These are phyloP conservation scores for Frankliniella intonsa DNA, from an alignment of 2,888 invertebrate species.

Conservation along the genomic window DNA sequence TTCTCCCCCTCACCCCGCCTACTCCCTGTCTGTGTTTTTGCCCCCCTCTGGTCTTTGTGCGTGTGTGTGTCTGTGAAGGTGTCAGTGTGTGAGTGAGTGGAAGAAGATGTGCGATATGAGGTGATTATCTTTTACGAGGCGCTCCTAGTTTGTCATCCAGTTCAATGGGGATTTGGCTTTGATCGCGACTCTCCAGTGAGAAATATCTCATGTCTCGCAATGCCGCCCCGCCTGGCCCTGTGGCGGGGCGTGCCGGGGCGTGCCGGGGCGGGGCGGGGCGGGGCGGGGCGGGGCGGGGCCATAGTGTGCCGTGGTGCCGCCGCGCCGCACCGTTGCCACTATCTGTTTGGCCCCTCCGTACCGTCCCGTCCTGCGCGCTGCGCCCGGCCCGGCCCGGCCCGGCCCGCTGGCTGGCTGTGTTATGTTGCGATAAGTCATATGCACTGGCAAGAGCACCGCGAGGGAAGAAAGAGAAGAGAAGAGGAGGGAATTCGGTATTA, in stretches of 20 bases:
- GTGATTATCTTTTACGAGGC: conserved; percentile 23
- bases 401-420: neutral
- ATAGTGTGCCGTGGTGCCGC: neutral
- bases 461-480: neutral
- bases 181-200: conserved; percentile 15
- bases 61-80: neutral
- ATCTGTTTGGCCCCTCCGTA: neutral
- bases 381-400: neutral
- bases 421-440: neutral
- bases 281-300: neutral
- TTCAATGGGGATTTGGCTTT: conserved; percentile 25
- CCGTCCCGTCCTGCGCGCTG: neutral
- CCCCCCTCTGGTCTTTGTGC: neutral
- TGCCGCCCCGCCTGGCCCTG: neutral
- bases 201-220: conserved; percentile 26
- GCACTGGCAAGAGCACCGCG: neutral
- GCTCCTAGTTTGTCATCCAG: conserved; percentile 22
- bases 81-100: neutral
- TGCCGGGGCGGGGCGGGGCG: neutral
- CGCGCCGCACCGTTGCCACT: neutral
- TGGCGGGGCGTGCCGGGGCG: neutral
- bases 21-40: neutral
- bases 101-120: conserved; percentile 20
- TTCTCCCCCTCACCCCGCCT: neutral
- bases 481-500: neutral